Evolutionary conservation across 2,888 invertebrate genomes (phyloP).

Genomic region (Tyria jacobaeae): DNA sequence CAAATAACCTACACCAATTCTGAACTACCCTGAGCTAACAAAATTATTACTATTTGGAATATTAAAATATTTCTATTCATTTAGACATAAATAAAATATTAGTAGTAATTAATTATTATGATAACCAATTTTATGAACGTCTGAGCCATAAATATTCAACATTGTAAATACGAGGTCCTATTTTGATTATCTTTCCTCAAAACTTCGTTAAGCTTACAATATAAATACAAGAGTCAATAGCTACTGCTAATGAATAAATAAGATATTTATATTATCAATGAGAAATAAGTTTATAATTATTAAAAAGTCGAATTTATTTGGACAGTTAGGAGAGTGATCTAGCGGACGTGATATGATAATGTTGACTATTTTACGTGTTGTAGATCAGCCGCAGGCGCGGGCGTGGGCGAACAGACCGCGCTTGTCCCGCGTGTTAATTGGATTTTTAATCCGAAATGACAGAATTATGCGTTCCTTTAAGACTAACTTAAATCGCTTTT

Average conservation of each 20-base stretch:
- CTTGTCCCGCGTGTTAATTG: conserved; percentile 54
- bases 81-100: conserved; percentile 6
- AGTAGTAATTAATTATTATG: conserved; percentile 14
- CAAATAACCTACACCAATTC: not conserved
- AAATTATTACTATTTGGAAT: not conserved
- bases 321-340: conserved; percentile 28
- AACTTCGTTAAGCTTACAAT: conserved; percentile 10
- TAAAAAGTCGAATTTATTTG: conserved; percentile 24
- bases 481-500: conserved; percentile 30
- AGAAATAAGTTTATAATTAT: conserved; percentile 19
- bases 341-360: conserved; percentile 23
- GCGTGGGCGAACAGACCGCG: conserved; percentile 50
- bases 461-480: conserved; percentile 44
- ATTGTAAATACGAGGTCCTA: conserved; percentile 17
- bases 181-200: conserved; percentile 17
- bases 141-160: conserved; percentile 13
- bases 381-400: conserved; percentile 18
- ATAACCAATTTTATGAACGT: conserved; percentile 16
- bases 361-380: conserved; percentile 25
- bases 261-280: conserved; percentile 17
- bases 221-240: conserved; percentile 18
- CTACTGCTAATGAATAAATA: conserved; percentile 24
- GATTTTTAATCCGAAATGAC: conserved; percentile 63
- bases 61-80: conserved; percentile 7
- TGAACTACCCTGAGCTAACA: not conserved